Evolutionary conservation across 2,888 invertebrate genomes (phyloP).

Genomic region (Cremastobaeus sp.): DNA sequence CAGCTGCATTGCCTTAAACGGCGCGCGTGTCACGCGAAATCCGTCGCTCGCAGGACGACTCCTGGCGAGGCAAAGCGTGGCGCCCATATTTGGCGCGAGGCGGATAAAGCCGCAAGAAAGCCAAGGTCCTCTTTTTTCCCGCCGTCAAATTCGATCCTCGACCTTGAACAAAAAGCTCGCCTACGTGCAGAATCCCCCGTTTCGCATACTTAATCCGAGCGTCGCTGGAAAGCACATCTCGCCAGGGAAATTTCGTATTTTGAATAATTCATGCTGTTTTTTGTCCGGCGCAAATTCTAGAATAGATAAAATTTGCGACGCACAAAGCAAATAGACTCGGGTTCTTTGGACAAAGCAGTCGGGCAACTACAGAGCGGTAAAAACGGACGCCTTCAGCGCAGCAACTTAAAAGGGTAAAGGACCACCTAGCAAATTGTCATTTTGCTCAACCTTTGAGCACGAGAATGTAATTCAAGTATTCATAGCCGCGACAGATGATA

Average conservation of each 20-base stretch:
- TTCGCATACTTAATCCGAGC: no score
- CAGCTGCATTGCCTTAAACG: constrained; percentile 69
- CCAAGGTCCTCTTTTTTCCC: constrained; percentile 29
- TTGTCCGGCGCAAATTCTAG: constrained; percentile 14
- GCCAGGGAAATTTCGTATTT: no score
- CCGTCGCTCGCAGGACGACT: constrained; percentile 66
- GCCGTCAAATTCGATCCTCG: constrained; percentile 15
- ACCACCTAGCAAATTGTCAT: constrained; percentile 38
- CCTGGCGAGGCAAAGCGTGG: constrained; percentile 67
- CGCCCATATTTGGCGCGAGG: constrained; percentile 71
- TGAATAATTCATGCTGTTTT: constrained; percentile 28
- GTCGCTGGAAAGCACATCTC: no score
- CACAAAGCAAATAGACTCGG: constrained; percentile 12
- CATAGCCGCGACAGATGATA: constrained; percentile 5
- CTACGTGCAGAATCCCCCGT: constrained; percentile 8
- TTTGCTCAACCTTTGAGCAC: constrained; percentile 16
- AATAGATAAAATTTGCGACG: constrained; percentile 19
- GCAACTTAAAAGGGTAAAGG: constrained; percentile 28
- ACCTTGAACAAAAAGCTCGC: constrained; percentile 5
- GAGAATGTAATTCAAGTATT: constrained; percentile 7
- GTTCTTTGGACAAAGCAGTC: constrained; percentile 51
- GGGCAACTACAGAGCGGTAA: constrained; percentile 72
- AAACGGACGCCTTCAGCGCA: constrained; percentile 55
- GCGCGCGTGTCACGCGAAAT: constrained; percentile 67
- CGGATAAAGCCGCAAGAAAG: constrained; percentile 69